These are phyloP conservation scores for Polylopha cassiicola DNA, from an alignment of 2,888 invertebrate species.

Conservation along the genomic window DNA sequence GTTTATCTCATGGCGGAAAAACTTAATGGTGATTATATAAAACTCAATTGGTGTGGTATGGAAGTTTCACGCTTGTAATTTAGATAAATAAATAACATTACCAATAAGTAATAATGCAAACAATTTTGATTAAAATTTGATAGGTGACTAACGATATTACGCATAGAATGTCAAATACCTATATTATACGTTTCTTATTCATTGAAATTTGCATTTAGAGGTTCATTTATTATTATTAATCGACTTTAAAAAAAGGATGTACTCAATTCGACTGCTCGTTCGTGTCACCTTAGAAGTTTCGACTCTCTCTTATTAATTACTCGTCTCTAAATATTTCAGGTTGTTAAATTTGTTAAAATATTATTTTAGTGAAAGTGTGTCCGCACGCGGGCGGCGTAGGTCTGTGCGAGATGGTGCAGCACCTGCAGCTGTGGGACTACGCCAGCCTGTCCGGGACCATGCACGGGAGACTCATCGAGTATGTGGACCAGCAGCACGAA, in stretches of 20 bases:
- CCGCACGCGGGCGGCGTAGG: conserved; percentile 98
- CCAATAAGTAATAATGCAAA: too few species aligned
- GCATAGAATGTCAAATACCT: too few species aligned
- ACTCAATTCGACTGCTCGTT: too few species aligned
- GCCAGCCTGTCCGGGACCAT: conserved; percentile 83
- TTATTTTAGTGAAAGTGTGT: conserved; percentile 88
- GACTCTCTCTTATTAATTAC: too few species aligned
- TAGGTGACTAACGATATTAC: too few species aligned
- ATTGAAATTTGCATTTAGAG: too few species aligned
- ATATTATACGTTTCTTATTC: too few species aligned
- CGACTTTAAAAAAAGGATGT: too few species aligned
- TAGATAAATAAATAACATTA: background rate
- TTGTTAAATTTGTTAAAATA: background rate
- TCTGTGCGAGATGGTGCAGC: conserved; percentile 95
- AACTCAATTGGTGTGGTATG: background rate
- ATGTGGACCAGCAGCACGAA: conserved; percentile 93
- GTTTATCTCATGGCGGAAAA: conserved; percentile 94
- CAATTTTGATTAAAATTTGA: too few species aligned
- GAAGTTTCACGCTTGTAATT: background rate
- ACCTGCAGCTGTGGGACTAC: conserved; percentile 93
- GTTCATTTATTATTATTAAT: too few species aligned
- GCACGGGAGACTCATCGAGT: conserved; percentile 87
- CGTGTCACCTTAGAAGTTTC: too few species aligned
- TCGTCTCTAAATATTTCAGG: too few species aligned
- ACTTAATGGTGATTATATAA: conserved; percentile 78